Base-by-base conservation (phyloP, 2,888 invertebrate species). In the Coenonympha arcania region DNA sequence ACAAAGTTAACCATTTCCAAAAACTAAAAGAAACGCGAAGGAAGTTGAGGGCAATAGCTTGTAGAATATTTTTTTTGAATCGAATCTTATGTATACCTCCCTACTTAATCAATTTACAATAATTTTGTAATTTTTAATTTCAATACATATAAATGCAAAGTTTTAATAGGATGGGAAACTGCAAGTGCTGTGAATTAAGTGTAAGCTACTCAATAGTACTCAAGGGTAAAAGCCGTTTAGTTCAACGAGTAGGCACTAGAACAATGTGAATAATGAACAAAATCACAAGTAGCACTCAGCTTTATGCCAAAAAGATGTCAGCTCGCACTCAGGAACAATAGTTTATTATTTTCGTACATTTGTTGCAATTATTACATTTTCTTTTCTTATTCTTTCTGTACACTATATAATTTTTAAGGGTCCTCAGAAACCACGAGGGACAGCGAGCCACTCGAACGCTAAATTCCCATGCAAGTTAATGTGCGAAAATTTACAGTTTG, bases 271-370 rank as follows among this genome's bases (percentile, higher is more conserved):
- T 77, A 76, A 76, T 76, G 75, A 74, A 77, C 69, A 71, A 71
- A 62, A 69, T 66, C 58, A 63, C 60, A 59, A 79, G 76, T 64
- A 63, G 66, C 69, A 65, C 80, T 83, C 68, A 49, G 68, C 68
- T 72, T 79, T 81, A 71, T 80, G 62, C 54, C 63, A 48, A 66
- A 77, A 85, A 85, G 84, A 85, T 84, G 84, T 80, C 72, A 69
- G 75, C 62, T 55, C 62, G 22, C 36, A 63, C 62, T 52, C 48
- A 54, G 42, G 59, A 65, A 82, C 79, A 82, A 83, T 71, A 57
- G 62, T 57, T 63, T 64, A 66, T 77, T 79, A 77, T 75, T 79
- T 78, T 77, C 79, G 79, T 80, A 80, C 81, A 76, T 77, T 82
- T 82, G 81, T 82, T 73, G 66, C 83, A 63, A 69, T 67, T 71